Conservation (phyloP, 2,113 vertebrate species). For the Phodopus roborovskii region DNA sequence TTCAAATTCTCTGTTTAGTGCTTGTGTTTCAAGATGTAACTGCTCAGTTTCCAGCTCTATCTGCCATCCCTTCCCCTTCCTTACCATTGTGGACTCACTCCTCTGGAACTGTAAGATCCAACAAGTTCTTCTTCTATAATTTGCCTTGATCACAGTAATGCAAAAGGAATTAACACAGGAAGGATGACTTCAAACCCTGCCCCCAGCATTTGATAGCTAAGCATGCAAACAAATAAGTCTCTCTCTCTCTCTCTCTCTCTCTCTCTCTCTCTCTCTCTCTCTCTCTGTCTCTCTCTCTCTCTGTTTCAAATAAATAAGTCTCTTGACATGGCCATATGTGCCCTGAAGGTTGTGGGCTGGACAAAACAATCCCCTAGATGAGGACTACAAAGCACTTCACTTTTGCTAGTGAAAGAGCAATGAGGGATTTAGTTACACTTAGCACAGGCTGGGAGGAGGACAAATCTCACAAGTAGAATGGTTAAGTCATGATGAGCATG, state of each 20-base stretch:
- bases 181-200: not conserved
- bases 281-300: too few relatives aligned
- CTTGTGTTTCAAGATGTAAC: not conserved
- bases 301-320: not conserved
- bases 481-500: not conserved
- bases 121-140: not conserved
- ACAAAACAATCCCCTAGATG: not conserved
- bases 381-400: not conserved
- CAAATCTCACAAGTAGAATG: slow-evolving; percentile 10
- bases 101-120: not conserved
- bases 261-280: too few relatives aligned
- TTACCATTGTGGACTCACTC: not conserved
- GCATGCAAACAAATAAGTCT: not conserved
- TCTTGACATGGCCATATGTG: not conserved
- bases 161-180: not conserved
- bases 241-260: not conserved
- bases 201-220: not conserved
- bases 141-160: not conserved
- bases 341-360: not conserved
- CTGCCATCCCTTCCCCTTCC: not conserved
- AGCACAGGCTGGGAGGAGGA: not conserved
- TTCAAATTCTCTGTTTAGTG: not conserved
- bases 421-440: not conserved
- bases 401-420: not conserved
- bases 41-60: not conserved